phyloP scores from a whole-genome alignment of 2,888 invertebrate genomes.

The Heliconius erato region DNA sequence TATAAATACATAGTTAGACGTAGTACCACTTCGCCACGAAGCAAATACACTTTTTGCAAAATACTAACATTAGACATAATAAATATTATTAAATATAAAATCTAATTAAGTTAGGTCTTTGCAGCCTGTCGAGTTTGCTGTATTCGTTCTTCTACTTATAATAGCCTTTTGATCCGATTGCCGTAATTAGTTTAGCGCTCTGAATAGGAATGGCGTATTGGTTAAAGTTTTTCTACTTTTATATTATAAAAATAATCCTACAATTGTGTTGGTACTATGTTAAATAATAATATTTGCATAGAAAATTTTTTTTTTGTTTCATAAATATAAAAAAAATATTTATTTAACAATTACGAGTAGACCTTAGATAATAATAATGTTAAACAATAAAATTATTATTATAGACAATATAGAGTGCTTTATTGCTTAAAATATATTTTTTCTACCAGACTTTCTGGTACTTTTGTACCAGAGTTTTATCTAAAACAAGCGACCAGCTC shows the following conservation, averaged over 20 bases:
- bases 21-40: background rate
- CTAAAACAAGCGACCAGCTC: background rate
- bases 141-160: conserved; percentile 6
- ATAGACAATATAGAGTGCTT: no score
- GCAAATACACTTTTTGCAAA: background rate
- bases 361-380: no score
- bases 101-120: conserved; percentile 17
- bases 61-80: background rate
- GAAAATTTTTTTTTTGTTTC: background rate
- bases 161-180: conserved; percentile 10
- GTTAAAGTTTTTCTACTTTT: conserved; percentile 8
- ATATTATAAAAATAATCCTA: background rate
- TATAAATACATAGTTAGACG: no score
- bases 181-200: conserved; percentile 10
- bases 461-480: background rate
- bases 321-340: background rate
- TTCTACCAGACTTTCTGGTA: no score
- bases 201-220: background rate
- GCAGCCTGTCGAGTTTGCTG: background rate
- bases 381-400: no score
- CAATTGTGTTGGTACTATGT: background rate
- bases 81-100: conserved; percentile 12
- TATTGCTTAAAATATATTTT: no score
- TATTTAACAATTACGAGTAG: no score
- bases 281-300: background rate